A percentile compares a stretch with the other conserved stretches of the same genome.
These are phyloP conservation scores for Cyrtodaria siliqua DNA, from an alignment of 2,888 invertebrate genomes.

Conservation along the genomic window DNA sequence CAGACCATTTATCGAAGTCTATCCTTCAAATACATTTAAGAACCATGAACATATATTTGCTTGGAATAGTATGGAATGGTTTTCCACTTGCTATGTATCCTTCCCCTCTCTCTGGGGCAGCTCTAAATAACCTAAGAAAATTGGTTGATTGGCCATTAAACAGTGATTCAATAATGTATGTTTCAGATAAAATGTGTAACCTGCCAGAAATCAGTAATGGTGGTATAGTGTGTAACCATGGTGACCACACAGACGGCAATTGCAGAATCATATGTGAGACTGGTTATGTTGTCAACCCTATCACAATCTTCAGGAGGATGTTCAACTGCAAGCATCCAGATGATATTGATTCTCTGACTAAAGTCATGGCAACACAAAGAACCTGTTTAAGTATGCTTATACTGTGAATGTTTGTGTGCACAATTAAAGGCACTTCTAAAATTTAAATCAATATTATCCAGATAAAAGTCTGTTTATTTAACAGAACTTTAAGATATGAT, in stretches of 20 bases:
- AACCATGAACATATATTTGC: too few relatives aligned
- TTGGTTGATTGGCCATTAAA: background rate
- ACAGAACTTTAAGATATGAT: too few relatives aligned
- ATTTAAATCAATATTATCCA: too few relatives aligned
- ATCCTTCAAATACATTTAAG: too few relatives aligned
- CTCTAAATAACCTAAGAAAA: too few relatives aligned
- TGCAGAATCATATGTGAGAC: slow-evolving; percentile 75
- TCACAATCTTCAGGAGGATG: slow-evolving; percentile 69
- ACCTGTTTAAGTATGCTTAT: slow-evolving; percentile 77
- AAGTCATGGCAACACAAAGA: slow-evolving; percentile 66
- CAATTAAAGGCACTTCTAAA: too few relatives aligned
- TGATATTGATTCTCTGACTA: slow-evolving; percentile 67
- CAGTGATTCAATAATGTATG: too few relatives aligned
- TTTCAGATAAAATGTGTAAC: slow-evolving; percentile 71
- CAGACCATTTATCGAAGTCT: too few relatives aligned
- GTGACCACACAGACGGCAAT: slow-evolving; percentile 33
- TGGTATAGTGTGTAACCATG: slow-evolving; percentile 72
- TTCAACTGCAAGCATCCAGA: slow-evolving; percentile 71
- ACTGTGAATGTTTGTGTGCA: too few relatives aligned
- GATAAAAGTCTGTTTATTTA: too few relatives aligned
- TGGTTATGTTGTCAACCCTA: slow-evolving; percentile 72
- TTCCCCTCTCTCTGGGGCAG: too few relatives aligned
- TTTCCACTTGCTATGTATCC: background rate
- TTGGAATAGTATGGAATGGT: too few relatives aligned
- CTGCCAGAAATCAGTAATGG: slow-evolving; percentile 76